These are phyloP conservation scores for Phyllotreta striolata DNA, from an alignment of 2,888 invertebrate species.

Conservation along the genomic window DNA sequence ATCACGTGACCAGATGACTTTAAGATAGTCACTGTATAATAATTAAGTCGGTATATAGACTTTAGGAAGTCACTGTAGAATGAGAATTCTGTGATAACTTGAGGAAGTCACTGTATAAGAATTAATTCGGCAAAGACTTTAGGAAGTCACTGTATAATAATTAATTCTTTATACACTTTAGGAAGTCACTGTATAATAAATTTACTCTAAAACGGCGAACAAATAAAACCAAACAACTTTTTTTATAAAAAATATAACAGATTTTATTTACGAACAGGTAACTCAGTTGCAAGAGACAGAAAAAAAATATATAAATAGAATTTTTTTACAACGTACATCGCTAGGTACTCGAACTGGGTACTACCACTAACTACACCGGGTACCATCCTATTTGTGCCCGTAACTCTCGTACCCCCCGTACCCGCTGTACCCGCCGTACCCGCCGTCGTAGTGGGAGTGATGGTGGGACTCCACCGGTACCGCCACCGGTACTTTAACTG, in stretches of 20 bases:
- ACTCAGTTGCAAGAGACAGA: slow-evolving; percentile 30
- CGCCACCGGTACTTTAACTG: slow-evolving; percentile 70
- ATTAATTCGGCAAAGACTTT: too few relatives aligned
- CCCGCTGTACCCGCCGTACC: slow-evolving; percentile 46
- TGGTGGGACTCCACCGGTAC: slow-evolving; percentile 46
- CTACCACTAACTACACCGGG: slow-evolving; percentile 44
- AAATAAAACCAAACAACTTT: slow-evolving; percentile 34
- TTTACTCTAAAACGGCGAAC: background rate
- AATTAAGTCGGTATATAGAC: too few relatives aligned
- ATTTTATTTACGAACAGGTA: slow-evolving; percentile 47
- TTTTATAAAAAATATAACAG: slow-evolving; percentile 51
- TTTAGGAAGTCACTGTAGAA: too few relatives aligned
- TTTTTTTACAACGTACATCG: slow-evolving; percentile 32
- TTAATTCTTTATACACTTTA: too few relatives aligned
- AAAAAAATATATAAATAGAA: slow-evolving; percentile 49
- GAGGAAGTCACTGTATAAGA: too few relatives aligned
- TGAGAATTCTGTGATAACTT: too few relatives aligned
- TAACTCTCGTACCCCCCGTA: slow-evolving; percentile 42
- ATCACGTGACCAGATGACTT: too few relatives aligned
- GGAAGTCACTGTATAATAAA: too few relatives aligned
- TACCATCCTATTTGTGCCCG: slow-evolving; percentile 41
- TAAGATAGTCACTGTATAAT: too few relatives aligned
- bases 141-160: too few relatives aligned
- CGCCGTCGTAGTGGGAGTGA: slow-evolving; percentile 41
- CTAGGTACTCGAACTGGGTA: slow-evolving; percentile 42